Conservation (phyloP, 2,888 invertebrate genomes). For the Caenorhabditis wallacei region DNA sequence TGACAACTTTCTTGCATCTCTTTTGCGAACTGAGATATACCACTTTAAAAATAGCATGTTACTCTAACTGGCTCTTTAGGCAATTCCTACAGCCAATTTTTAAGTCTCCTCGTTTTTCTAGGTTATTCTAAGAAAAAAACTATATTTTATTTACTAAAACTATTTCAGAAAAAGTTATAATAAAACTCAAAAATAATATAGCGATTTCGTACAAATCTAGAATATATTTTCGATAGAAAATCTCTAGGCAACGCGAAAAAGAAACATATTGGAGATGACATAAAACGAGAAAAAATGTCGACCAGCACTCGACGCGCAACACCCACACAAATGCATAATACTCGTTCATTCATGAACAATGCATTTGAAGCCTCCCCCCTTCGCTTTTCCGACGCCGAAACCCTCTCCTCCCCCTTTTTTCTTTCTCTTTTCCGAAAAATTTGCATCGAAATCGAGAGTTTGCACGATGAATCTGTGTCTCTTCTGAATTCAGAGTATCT, state of each 20-base stretch:
- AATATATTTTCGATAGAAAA: too few relatives aligned
- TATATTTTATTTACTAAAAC: too few relatives aligned
- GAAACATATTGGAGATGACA: not conserved
- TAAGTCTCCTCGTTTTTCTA: too few relatives aligned
- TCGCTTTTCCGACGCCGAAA: not conserved
- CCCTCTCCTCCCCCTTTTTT: not conserved
- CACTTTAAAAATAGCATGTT: too few relatives aligned
- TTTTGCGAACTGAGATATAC: too few relatives aligned
- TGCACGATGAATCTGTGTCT: constrained; percentile 44
- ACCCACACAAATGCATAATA: constrained; percentile 19
- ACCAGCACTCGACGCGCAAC: not conserved
- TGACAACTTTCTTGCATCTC: too few relatives aligned
- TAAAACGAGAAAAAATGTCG: constrained; percentile 17
- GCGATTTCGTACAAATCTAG: too few relatives aligned
- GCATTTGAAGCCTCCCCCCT: constrained; percentile 26
- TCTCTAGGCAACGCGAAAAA: not conserved
- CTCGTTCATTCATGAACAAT: constrained; percentile 50
- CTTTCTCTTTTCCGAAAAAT: constrained; percentile 16
- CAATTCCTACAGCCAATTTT: too few relatives aligned
- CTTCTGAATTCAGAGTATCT: constrained; percentile 9
- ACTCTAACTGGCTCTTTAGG: too few relatives aligned
- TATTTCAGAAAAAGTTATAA: too few relatives aligned
- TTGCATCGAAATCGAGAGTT: constrained; percentile 64
- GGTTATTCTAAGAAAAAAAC: too few relatives aligned
- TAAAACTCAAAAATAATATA: too few relatives aligned